Evolutionary conservation across 2,113 vertebrate species (phyloP), one percentile per base, ranked within the genome.

Genomic region (Pseudolaguvia tuberculata): DNA sequence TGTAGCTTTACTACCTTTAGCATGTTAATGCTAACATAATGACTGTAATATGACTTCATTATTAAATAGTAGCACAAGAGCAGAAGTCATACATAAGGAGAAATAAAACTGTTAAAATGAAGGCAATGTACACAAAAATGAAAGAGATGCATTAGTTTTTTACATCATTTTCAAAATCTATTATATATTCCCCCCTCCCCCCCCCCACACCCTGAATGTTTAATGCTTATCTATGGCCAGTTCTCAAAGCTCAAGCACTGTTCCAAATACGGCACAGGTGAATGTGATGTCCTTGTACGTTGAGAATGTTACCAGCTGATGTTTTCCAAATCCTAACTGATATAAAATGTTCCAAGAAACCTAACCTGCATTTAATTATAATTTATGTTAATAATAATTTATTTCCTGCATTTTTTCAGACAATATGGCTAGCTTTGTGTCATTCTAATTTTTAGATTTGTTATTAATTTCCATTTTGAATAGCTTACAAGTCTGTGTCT

Each of bases 221-320:
- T 29, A 13, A 5, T 53, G 11, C 35, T 15, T 31, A 55, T 70
- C 29, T 23, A 17, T 55, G 29, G 8, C n/a, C 5, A 18, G 42
- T 67, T 67, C 29, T 14, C 29, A 23, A 12, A 55, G 52, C 5
- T 25, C 6, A 25, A 55, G 17, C 55, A 21, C 29, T 55, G 29
- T 45, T 23, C 29, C 14, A 18, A 27, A 66, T 12, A 50, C 45
- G 12, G 25, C 45, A 29, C 63, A 71, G 21, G 5, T 2, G n/a
- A 1, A 71, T 21, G 4, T 1, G n/a, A 4, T 57, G 29, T 39
- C 51, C 29, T 59, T 70, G 68, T 56, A 21, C 31, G 48, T 51
- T 72, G 70, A 72, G 70, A 72, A 72, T 21, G n/a, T 51, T 48
- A 10, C 57, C 70, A 61, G 70, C 45, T 72, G 70, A 72, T 17